Evolutionary conservation across 2,797 vertebrate genomes (phyloP).

Genomic region (Triplophysa bombifrons): DNA sequence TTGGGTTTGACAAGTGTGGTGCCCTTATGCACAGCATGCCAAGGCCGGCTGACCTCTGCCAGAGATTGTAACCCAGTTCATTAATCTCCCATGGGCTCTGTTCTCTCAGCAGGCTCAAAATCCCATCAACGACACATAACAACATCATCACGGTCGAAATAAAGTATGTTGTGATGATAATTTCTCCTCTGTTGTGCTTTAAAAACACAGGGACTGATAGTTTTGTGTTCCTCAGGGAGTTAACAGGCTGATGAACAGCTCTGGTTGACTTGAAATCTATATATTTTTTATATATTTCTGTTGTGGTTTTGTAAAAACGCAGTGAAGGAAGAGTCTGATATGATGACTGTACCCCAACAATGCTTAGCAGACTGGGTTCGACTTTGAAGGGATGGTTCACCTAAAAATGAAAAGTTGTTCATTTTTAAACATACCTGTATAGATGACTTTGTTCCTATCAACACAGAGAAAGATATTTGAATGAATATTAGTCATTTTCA

Average conservation of each 20-base stretch:
- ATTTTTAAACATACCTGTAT: too few species aligned
- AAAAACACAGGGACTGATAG: background rate
- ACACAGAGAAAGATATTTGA: too few species aligned
- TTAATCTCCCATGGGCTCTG: conserved; percentile 63
- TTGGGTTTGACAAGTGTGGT: conserved; percentile 50
- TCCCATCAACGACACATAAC: conserved; percentile 13
- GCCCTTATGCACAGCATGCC: conserved; percentile 57
- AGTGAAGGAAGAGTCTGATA: background rate
- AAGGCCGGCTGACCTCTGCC: conserved; percentile 65
- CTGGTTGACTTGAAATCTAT: background rate
- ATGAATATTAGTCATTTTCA: too few species aligned
- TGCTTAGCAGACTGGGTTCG: background rate
- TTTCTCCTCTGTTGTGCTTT: background rate
- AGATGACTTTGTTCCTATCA: too few species aligned
- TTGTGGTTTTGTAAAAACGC: background rate
- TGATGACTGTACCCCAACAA: background rate
- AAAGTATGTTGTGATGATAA: background rate
- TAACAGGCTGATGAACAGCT: background rate
- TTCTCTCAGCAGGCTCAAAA: conserved; percentile 36
- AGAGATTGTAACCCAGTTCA: conserved; percentile 61
- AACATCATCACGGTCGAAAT: conserved; percentile 10
- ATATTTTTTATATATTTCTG: background rate
- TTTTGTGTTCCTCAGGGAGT: background rate
- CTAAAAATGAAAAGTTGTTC: too few species aligned
- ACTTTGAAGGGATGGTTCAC: background rate